These are phyloP conservation scores for Serranus cabrilla DNA, from an alignment of 2,797 vertebrate genomes.

Conservation along the genomic window DNA sequence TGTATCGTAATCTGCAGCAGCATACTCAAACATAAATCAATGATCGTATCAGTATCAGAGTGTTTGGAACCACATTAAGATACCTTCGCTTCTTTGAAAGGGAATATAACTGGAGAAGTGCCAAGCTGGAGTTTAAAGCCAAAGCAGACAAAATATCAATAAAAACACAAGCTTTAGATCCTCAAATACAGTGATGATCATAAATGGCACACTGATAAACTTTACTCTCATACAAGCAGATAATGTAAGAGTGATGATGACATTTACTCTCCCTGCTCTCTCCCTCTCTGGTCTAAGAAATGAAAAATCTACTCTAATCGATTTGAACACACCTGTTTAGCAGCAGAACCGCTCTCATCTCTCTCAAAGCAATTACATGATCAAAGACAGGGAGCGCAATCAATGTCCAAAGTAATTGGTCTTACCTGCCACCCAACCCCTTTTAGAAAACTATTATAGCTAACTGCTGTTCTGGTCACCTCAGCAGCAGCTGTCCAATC, in stretches of 20 bases:
- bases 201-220: slow-evolving; percentile 32
- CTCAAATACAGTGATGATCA: slow-evolving; percentile 36
- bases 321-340: slow-evolving; percentile 73
- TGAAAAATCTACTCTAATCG: slow-evolving; percentile 68
- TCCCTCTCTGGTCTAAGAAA: slow-evolving; percentile 45
- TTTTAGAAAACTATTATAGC: slow-evolving; percentile 80
- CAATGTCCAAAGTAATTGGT: slow-evolving; percentile 82
- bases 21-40: slow-evolving; percentile 22
- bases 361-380: slow-evolving; percentile 80
- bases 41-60: slow-evolving; percentile 24
- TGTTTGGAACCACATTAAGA: slow-evolving; percentile 20
- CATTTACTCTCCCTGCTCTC: slow-evolving; percentile 21
- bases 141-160: slow-evolving; percentile 17
- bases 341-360: slow-evolving; percentile 63
- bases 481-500: slow-evolving; percentile 67
- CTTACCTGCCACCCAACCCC: slow-evolving; percentile 72
- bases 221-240: slow-evolving; percentile 6
- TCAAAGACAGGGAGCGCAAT: slow-evolving; percentile 77
- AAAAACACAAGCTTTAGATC: slow-evolving; percentile 31
- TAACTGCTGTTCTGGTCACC: slow-evolving; percentile 60
- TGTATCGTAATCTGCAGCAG: too few species aligned
- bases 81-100: slow-evolving; percentile 15
- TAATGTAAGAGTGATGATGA: slow-evolving; percentile 26
- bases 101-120: slow-evolving; percentile 15
- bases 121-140: slow-evolving; percentile 11